Evolutionary conservation across 2,113 vertebrate species (phyloP).

Genomic region (Toxotes jaculatrix): DNA sequence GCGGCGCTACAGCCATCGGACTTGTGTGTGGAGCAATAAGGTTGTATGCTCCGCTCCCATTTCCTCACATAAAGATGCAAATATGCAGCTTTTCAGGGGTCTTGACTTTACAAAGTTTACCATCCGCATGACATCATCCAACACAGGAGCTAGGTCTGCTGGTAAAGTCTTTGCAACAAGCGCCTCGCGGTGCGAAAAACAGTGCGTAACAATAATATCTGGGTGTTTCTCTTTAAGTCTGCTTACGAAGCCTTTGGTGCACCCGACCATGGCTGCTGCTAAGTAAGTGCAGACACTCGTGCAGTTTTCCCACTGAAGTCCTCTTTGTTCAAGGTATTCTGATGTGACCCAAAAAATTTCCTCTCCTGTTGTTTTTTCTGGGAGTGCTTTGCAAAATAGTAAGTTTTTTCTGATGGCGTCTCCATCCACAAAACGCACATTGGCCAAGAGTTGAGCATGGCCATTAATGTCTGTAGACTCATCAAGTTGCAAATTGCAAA

Average conservation of each 20-base stretch:
- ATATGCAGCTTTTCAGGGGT: constrained; percentile 22
- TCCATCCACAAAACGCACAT: constrained; percentile 37
- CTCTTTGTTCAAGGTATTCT: constrained; percentile 32
- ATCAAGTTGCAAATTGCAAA: no score
- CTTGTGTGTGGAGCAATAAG: not conserved
- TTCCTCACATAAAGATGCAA: constrained; percentile 14
- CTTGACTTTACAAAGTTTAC: constrained; percentile 36
- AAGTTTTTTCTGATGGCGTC: constrained; percentile 21
- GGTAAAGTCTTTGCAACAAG: constrained; percentile 42
- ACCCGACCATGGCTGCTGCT: constrained; percentile 22
- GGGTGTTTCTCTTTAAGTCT: constrained; percentile 19
- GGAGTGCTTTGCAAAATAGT: constrained; percentile 28
- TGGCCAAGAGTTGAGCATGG: constrained; percentile 19
- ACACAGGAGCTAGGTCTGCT: constrained; percentile 15
- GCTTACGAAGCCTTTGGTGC: constrained; percentile 27
- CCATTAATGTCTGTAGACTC: no score
- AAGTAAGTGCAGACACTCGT: constrained; percentile 26
- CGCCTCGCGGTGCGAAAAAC: constrained; percentile 30
- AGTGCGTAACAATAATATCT: constrained; percentile 22
- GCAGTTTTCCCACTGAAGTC: constrained; percentile 27
- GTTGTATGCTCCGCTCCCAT: not conserved
- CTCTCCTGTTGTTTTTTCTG: constrained; percentile 28
- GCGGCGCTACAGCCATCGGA: not conserved
- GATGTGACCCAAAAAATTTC: constrained; percentile 28
- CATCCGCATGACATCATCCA: not conserved